Conservation (phyloP, 2,113 vertebrate species). For the Xiphophorus couchianus region DNA sequence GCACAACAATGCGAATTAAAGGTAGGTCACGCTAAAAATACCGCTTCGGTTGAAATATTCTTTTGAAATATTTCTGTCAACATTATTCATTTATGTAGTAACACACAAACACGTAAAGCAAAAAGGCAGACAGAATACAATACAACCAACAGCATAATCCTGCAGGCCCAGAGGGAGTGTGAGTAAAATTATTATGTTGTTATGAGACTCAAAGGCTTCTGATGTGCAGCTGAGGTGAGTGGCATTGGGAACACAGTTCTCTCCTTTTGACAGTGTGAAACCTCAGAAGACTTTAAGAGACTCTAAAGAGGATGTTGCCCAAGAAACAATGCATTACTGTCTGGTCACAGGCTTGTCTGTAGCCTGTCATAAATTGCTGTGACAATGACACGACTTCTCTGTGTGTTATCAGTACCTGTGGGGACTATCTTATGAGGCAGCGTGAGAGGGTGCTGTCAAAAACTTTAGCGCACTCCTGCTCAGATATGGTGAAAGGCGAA, state of each 20-base stretch:
- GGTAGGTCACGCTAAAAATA: conserved; percentile 24
- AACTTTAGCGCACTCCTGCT: conserved; percentile 24
- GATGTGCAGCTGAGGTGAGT: conserved; percentile 21
- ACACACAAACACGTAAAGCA: background rate
- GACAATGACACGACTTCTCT: conserved; percentile 49
- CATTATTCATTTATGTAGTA: background rate
- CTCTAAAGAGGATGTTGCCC: conserved; percentile 23
- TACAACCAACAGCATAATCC: conserved; percentile 11
- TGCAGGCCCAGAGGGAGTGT: background rate
- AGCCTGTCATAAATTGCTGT: conserved; percentile 36
- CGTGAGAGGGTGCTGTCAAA: conserved; percentile 26
- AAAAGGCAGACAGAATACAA: background rate
- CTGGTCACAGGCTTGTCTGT: conserved; percentile 17
- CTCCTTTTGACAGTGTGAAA: conserved; percentile 1
- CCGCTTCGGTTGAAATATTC: background rate
- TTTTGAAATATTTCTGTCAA: conserved; percentile 2
- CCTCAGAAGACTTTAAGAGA: conserved; percentile 8
- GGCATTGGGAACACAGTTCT: conserved; percentile 4
- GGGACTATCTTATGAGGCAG: conserved; percentile 31
- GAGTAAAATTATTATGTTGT: background rate
- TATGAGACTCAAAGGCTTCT: conserved; percentile 11
- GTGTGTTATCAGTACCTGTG: conserved; percentile 34
- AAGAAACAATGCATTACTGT: conserved; percentile 32
- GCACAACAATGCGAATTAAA: conserved; percentile 6
- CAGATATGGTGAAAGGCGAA: conserved; percentile 30